Evolutionary conservation across 2,888 invertebrate genomes (phyloP), one percentile per base, ranked within the genome.

Genomic region (Phyto melanocephala): DNA sequence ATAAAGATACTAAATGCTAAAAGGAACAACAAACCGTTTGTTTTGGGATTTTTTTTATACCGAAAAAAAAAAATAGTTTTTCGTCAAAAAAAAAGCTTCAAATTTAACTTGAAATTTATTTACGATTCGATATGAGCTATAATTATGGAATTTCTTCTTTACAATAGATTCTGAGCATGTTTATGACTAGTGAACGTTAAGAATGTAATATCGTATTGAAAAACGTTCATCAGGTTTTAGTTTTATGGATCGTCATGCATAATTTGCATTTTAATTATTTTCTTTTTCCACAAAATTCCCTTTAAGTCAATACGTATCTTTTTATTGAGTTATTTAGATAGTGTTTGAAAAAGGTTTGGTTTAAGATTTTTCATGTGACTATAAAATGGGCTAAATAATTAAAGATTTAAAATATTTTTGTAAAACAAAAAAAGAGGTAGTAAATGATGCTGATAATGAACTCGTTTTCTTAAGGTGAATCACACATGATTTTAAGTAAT

Each of bases 1-100:
- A 77, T 77, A 77, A 77, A 77, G 76, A 77, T 77, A 77, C 33
- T 20, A 40, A 60, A 60, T 42, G 2, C 60, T 77, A 52, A 68
- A 52, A 15, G 33, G 47, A 20, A 47, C 2, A 37, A 67, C 15
- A 47, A 47, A 71, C 22, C 13, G 1, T 58, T 50, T 67, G n/a
- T 70, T 20, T 3, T 8, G 37, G 10, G n/a, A 47, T 54, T 33
- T 28, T 28, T 13, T 42, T 17, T 52, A 10, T 1, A 11, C 20
- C 10, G 20, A 47, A 71, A 20, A 37, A 37, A 47, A 40, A 40
- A 28, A 50, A 50, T 24, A 13, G 42, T 54, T 50, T 60, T 33
- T 63, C 28, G 50, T 40, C 1, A 47, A 47, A 4, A 56, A 40
- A 24, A 54, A 47, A 37, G n/a, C 17, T n/a, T 45, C 0, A 54